Evolutionary conservation across 2,888 invertebrate genomes (phyloP), one percentile per base, ranked within the genome.

Genomic region (Boloria selene): DNA sequence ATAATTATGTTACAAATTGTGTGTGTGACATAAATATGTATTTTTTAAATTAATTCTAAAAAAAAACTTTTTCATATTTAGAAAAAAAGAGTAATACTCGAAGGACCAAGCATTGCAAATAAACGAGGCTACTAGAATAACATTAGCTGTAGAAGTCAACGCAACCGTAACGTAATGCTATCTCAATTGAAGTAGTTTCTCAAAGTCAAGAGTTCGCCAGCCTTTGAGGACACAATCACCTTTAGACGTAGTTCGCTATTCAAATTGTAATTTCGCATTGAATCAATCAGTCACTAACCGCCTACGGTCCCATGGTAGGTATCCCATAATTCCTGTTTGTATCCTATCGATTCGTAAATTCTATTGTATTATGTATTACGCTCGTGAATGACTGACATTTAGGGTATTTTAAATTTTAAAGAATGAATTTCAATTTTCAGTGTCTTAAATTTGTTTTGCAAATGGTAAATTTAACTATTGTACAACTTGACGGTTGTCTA

Each of bases 151-250:
- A 59, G 58, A 13, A 61, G 13, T 49, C 17, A 22, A 49, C 52
- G 44, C 26, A 42, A 55, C 18, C 22, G 42, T 59, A 59, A 58
- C 45, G n/a, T 49, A 53, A 61, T 26, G 17, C 50, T 54, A 61
- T 55, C 38, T 42, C 17, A 76, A 75, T 69, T 70, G 70, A 67
- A 71, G 69, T 76, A 74, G 72, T 77, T 73, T 56, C 64, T 79
- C 79, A 84, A 83, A 80, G 82, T 83, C 83, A 80, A 59, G 71
- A 77, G 75, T 79, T 78, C 79, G 77, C 75, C 68, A 74, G 74
- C 75, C 49, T 58, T 47, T 49, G 31, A 49, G 49, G 49, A 18
- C 47, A 47, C 38, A 59, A 49, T 59, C 59, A 47, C 49, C 59
- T 49, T 49, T 59, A 26, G 13, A 1, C 13, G 49, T 49, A 31